Base-by-base conservation (phyloP, 1,140 invertebrate genomes). In the Anadara kagoshimensis region DNA sequence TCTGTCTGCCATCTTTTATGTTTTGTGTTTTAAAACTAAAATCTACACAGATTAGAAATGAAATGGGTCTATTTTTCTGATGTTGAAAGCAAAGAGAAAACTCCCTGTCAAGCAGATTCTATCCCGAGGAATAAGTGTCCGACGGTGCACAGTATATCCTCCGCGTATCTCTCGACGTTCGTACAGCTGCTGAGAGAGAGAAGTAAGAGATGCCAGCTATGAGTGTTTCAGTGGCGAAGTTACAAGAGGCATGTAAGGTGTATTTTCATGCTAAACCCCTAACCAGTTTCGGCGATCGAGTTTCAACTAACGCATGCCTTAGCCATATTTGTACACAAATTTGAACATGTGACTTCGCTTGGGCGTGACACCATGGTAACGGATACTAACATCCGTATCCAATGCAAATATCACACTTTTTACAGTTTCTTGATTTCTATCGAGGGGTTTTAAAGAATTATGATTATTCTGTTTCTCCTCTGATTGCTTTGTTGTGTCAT, bases 1-100 rank as follows among this genome's bases (percentile, higher is more conserved):
- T 51, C 79, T 73, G 56, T 76, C 72, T 8, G 79, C 69, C 79
- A 80, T 80, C 73, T 68, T 80, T 58, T 53, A 49, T 51, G n/a
- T 73, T 8, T 61, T 20, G 47, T 36, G 59, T 66, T 43, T 45
- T 47, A 58, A 64, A 64, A 64, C 62, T 64, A 64, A 64, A 64
- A 51, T 64, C 62, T 64, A 64, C 62, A 64, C 62, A 64, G 62
- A 64, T 51, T 51, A 29, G 18, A 36, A 29, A 43, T 51, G 45
- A 64, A 64, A 49, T 26, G 49, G 24, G 53, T 64, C 62, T 41
- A 47, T 18, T 20, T 24, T 51, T 51, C 18, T 64, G 36, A 26
- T 49, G 20, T 18, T 20, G 36, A 20, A 51, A 26, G 20, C 49
- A 14, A 51, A 22, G 53, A 45, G 49, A 29, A 36, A 36, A 36